Evolutionary conservation across 2,797 vertebrate genomes (phyloP), one percentile per base, ranked within the genome.

Genomic region (Pseudochirops cupreus): DNA sequence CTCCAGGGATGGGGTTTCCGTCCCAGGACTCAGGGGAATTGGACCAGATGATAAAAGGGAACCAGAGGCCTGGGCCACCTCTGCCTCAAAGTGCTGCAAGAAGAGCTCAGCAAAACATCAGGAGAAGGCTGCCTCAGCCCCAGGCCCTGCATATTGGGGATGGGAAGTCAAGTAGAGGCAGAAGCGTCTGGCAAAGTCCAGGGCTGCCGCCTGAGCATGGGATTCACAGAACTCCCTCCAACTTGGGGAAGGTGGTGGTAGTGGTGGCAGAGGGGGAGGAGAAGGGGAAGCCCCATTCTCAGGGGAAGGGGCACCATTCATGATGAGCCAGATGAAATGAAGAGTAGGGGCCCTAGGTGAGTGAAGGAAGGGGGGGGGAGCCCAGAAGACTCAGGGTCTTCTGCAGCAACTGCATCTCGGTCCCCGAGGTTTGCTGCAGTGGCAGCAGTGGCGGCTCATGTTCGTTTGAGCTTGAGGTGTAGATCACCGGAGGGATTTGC

Each of bases 191-290:
- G 99, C 99, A 89, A 99, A 99, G 98, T 99, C 99, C 0, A 99
- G 99, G 1, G 99, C 99, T 0, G 99, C 99, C 0, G 99, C 99
- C 0, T 99, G 99, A 31, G 99, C 99, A 0, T 99, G 99, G 46
- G 99, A 99, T 98, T 99, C 99, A 57, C 99, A 99, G 98, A 99
- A 99, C 97, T 99, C 99, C 93, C 99, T 99, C 99, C 99, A 99
- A 97, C 46, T 46, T 46, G 46, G 46, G 46, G 46, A 46, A 46
- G 46, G 46, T 46, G 46, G 46, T 46, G 46, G 46, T 46, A 2
- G 46, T 58, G 62, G 62, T 18, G 89, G 89, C 52, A 97, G 24
- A 0, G 94, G 96, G 58, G 96, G 96, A 13, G 98, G 97, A 31
- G 97, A 97, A 91, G 94, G 96, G 95, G 94, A 97, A 57, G 96